Base-by-base conservation (phyloP, 2,113 vertebrate genomes). In the Amphilophus citrinellus region DNA sequence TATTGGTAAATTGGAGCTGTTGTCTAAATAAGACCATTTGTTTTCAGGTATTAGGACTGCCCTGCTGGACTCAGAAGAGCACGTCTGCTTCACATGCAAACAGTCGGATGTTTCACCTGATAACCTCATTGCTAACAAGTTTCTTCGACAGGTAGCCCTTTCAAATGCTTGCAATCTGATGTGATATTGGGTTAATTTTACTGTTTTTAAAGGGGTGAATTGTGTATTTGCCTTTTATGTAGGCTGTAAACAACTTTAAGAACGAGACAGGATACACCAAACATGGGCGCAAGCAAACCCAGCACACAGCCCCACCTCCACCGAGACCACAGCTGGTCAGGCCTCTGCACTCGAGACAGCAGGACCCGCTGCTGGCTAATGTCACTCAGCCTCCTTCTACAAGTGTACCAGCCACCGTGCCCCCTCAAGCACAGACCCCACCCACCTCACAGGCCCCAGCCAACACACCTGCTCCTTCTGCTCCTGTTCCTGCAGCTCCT, bases 211-310 rank as follows among this genome's bases (percentile, higher is more conserved):
- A 66, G 32, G 7, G 3, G 3, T 30, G 7, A 39, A 1, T 58
- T 20, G 20, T 53, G 6, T 59, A 22, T 60, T 65, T 68, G 79
- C 0, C 47, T 30, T 44, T 50, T 14, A 2, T 76, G 5, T 81
- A 99, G 98, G 98, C 98, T 84, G 98, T 99, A 60, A 99, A 99
- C 93, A 99, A 99, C 95, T 99, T 99, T 89, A 98, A 97, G 93
- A 99, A 99, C 53, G 98, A 98, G 94, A 99, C 98, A 0, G 98
- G 98, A 56, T 99, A 99, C 94, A 98, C 97, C 1, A 98, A 99
- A 88, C 92, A 27, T 1, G 80, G 50, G 2, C 90, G 93, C 91
- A 97, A 93, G 84, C 95, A 65, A 86, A 89, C 84, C 90, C 97
- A 96, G 7, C 89, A 93, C 68, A n/a, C 94, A 71, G 15, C 94